Evolutionary conservation across 2,797 vertebrate genomes (phyloP), one percentile per base, ranked within the genome.

Genomic region (Crenuchus spilurus): DNA sequence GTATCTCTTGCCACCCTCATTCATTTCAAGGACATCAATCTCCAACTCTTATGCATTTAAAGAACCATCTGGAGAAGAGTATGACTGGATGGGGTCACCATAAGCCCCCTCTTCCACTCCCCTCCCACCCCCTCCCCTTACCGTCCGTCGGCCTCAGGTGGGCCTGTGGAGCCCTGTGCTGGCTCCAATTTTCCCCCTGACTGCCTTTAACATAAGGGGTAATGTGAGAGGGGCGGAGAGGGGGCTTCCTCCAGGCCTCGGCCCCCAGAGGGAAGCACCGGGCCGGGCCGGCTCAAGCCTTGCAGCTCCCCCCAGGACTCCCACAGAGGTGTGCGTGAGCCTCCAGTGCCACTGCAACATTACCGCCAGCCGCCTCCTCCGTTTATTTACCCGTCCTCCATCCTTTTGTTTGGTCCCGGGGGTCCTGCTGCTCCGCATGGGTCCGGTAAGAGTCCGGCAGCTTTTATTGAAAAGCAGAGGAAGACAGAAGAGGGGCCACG

Each of bases 131-230:
- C 82, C 79, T 60, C 77, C 82, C 72, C 69, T 77, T n/a, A n/a
- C n/a, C n/a, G n/a, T n/a, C n/a, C n/a, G n/a, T n/a, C n/a, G 87
- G 89, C 84, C 86, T 90, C 90, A 92, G 92, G 92, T 92, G 92
- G 89, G 88, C 87, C 79, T 85, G 78, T 20, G 58, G 78, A 76
- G 79, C 73, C 73, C 83, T 84, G 86, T 84, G 89, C 90, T 87
- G 85, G 83, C 83, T 82, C 88, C 90, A 85, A 94, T 94, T 94
- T 94, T 92, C 90, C 88, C 83, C 91, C 84, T 91, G 91, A 92
- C 91, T 92, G 88, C 85, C 91, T 93, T 94, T 94, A 92, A 92
- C 92, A 92, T 92, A 92, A 92, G 89, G 89, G 88, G 84, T 91
- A 91, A 92, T 90, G 90, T 88, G 88, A 88, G 86, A 86, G 83